phyloP scores from a whole-genome alignment of 1,140 invertebrate genomes.

The Hormaphis cornu region DNA sequence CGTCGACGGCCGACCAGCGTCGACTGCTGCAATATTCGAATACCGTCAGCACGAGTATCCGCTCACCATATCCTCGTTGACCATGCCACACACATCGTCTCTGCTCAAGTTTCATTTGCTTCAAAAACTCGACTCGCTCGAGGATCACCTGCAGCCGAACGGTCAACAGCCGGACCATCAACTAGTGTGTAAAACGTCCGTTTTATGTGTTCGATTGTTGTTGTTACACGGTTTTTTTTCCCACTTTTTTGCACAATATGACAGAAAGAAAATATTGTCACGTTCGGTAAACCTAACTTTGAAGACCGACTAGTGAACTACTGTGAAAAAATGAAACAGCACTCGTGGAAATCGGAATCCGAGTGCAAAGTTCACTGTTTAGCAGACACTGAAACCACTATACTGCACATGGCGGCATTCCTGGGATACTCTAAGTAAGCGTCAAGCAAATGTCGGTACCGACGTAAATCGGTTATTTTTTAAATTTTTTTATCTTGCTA shows the following conservation, averaged over 20 bases:
- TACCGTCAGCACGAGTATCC: conserved; percentile 19
- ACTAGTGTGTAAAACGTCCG: neutral
- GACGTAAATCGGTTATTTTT: no score
- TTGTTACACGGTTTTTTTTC: neutral
- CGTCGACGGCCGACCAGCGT: neutral
- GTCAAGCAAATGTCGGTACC: neutral
- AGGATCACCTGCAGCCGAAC: conserved; percentile 6
- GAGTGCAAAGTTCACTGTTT: neutral
- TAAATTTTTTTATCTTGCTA: conserved; percentile 36
- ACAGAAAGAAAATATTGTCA: conserved; percentile 25
- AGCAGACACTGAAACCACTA: conserved; percentile 63
- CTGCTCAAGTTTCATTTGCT: conserved; percentile 18
- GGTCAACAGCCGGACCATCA: neutral
- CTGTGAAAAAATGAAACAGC: conserved; percentile 58
- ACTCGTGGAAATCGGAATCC: conserved; percentile 37
- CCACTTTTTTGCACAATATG: neutral
- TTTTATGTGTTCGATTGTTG: neutral
- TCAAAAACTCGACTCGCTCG: conserved; percentile 8
- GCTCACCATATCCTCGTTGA: neutral
- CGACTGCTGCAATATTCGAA: conserved; percentile 4
- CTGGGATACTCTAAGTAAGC: conserved; percentile 61
- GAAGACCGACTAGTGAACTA: conserved; percentile 74
- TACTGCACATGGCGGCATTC: conserved; percentile 80
- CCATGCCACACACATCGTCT: neutral
- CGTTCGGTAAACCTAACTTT: conserved; percentile 59